These are phyloP conservation scores for Lacanobia wlatinum DNA, from an alignment of 2,888 invertebrate species.

Conservation along the genomic window DNA sequence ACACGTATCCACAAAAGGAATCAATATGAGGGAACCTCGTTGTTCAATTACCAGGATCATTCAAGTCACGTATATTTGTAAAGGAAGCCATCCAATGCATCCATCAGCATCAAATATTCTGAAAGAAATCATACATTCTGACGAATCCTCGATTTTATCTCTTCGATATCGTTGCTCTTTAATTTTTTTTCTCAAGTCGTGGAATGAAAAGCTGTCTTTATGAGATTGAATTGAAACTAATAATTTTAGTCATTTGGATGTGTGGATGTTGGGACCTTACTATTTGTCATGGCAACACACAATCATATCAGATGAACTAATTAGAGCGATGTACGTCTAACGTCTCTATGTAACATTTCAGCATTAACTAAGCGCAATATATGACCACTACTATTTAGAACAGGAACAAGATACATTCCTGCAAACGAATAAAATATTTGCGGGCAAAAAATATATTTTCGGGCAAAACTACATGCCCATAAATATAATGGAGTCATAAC, in stretches of 20 bases:
- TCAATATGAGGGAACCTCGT: constrained; percentile 54
- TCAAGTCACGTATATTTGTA: constrained; percentile 72
- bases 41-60: constrained; percentile 62
- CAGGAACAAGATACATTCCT: constrained; percentile 2
- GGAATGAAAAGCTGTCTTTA: not conserved
- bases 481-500: not conserved
- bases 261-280: not conserved
- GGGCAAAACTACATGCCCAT: not conserved
- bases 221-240: not conserved
- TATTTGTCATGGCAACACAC: constrained; percentile 5
- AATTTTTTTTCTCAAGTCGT: not conserved
- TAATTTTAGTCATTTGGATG: not conserved
- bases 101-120: constrained; percentile 37
- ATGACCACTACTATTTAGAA: constrained; percentile 11
- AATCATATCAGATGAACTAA: constrained; percentile 34
- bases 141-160: constrained; percentile 11
- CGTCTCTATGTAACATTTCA: constrained; percentile 13
- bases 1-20: constrained; percentile 15
- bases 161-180: not conserved
- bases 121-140: constrained; percentile 17
- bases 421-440: not conserved
- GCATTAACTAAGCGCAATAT: constrained; percentile 9
- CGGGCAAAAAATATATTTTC: not conserved
- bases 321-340: constrained; percentile 24
- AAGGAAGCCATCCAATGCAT: constrained; percentile 67